These are phyloP conservation scores for Phalacrocorax aristotelis DNA, from an alignment of 2,113 vertebrate species.

Conservation along the genomic window DNA sequence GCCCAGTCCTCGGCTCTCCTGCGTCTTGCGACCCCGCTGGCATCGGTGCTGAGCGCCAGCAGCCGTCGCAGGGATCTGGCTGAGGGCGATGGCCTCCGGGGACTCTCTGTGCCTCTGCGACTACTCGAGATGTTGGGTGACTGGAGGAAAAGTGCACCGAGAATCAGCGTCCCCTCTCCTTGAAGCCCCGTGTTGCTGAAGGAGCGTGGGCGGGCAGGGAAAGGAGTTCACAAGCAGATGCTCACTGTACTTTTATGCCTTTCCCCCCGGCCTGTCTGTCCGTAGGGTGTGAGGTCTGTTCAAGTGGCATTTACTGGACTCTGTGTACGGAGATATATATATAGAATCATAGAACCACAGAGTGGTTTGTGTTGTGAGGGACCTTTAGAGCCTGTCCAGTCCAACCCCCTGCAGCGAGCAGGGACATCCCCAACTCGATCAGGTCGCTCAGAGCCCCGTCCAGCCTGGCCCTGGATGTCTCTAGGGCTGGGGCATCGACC, in stretches of 20 bases:
- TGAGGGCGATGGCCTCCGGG: background rate
- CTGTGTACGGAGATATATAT: too few species aligned
- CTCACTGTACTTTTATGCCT: background rate
- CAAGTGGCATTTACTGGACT: background rate
- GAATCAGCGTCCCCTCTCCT: background rate
- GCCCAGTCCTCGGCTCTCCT: background rate
- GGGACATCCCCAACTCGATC: too few species aligned
- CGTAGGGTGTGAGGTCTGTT: background rate
- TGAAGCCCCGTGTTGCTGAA: background rate
- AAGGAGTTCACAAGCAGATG: background rate
- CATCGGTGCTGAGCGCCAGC: background rate
- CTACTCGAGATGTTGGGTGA: background rate
- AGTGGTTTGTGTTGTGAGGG: too few species aligned
- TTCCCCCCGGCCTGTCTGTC: background rate
- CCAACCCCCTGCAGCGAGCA: too few species aligned
- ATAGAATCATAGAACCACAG: too few species aligned
- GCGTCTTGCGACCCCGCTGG: background rate
- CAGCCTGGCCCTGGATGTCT: too few species aligned
- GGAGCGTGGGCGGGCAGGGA: background rate
- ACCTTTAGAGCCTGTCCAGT: too few species aligned
- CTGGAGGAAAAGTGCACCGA: background rate
- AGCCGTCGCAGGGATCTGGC: rapidly evolving
- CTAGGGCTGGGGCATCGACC: too few species aligned
- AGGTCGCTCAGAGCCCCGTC: too few species aligned
- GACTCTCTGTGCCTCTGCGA: background rate